Evolutionary conservation across 2,888 invertebrate species (phyloP), one percentile per base, ranked within the genome.

Genomic region (Cyclophora punctaria): DNA sequence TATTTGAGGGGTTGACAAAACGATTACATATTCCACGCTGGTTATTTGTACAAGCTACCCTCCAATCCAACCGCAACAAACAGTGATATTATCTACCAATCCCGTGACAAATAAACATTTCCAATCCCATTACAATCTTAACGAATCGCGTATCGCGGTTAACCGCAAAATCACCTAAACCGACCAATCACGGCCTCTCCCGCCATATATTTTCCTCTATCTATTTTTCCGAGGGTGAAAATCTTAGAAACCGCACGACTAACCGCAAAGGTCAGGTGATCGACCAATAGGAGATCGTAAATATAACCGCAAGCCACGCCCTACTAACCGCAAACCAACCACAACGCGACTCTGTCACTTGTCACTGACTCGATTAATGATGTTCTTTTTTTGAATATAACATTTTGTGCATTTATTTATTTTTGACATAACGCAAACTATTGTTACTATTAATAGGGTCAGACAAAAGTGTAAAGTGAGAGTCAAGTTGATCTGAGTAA

Each of bases 261-360:
- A 88, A 89, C 89, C 89, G 71, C 89, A 89, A 88, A 87, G 85
- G 87, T 86, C 84, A 88, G 83, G 80, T 85, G 75, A 84, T 86
- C 83, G 82, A 76, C 91, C 91, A 91, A 91, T 91, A 71, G 82
- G 70, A 79, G 78, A 73, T 82, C 82, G 83, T 85, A 87, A 86
- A 86, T 89, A 79, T 85, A 83, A 90, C 91, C 91, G 69, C 91
- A 90, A 84, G 80, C 90, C 89, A 89, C 91, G 91, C 91, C 91
- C 87, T 73, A 70, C 74, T 88, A 90, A 91, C 91, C 92, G 84
- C 91, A 91, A 92, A 89, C 89, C 89, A 89, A 89, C 89, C 89
- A 87, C 89, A 87, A 83, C 74, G 81, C 87, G 83, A 89, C 87
- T 89, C 82, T 73, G 73, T 73, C 80, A 61, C 74, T 73, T 75